Percentiles rank a stretch among this genome's conserved stretches.
These are phyloP conservation scores for Scomber japonicus DNA, from an alignment of 2,113 vertebrate genomes.

Conservation along the genomic window DNA sequence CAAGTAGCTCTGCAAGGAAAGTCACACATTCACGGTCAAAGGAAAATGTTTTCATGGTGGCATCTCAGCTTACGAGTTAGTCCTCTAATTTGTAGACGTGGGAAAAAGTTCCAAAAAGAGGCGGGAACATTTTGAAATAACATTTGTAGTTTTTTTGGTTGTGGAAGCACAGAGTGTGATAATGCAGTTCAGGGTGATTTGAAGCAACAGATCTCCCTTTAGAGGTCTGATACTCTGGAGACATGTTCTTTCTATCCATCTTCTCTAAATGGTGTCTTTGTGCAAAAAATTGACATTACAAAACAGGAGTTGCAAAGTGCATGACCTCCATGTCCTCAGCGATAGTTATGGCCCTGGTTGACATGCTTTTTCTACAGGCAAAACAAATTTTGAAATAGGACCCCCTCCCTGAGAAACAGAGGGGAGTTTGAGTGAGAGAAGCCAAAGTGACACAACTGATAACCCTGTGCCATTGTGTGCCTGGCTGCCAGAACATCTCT, in stretches of 20 bases:
- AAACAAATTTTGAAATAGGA: constrained; percentile 33
- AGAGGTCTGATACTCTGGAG: not conserved
- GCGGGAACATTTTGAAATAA: not conserved
- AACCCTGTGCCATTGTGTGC: constrained; percentile 61
- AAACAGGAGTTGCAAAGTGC: constrained; percentile 15
- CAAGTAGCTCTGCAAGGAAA: not conserved
- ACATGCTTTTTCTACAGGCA: constrained; percentile 34
- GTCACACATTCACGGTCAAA: not conserved
- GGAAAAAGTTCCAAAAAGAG: not conserved
- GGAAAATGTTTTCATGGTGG: not conserved
- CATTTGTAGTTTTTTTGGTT: not conserved
- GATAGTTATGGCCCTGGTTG: constrained; percentile 9
- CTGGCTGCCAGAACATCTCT: constrained; percentile 41
- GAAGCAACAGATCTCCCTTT: not conserved
- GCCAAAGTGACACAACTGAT: constrained; percentile 58
- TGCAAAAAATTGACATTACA: constrained; percentile 32
- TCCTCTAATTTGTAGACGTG: not conserved
- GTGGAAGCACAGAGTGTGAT: not conserved
- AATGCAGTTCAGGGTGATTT: not conserved
- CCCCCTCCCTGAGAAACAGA: constrained; percentile 33
- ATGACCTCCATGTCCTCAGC: constrained; percentile 33
- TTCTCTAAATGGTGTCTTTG: constrained; percentile 41
- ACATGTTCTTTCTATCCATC: not conserved
- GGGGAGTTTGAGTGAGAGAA: constrained; percentile 13
- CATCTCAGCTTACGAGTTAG: not conserved